Base-by-base conservation (phyloP, 1,140 invertebrate genomes). In the Plutomurus gul region DNA sequence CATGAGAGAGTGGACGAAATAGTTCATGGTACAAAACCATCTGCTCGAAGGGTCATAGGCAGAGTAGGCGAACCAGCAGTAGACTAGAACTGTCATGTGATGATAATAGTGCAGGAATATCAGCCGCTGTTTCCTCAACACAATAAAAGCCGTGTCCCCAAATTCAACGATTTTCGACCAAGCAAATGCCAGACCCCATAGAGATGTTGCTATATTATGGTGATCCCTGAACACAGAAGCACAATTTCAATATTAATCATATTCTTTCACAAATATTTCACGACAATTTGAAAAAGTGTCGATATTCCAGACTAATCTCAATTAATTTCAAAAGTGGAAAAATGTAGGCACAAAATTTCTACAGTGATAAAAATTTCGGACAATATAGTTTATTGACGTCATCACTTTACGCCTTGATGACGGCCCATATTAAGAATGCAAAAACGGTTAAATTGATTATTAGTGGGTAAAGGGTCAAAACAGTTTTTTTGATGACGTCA, bases 51-150 rank as follows among this genome's bases (percentile, higher is more conserved):
- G 93, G 11, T 96, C 97, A 88, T 97, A 96, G 43, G 75, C 70
- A n/a, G 72, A 93, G 87, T 98, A 99, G 4, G 94, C 96, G 88
- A 97, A 99, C 97, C 97, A 99, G 3, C 94, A 94, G 88, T 99
- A 99, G 25, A 98, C 90, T 27, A 99, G 90, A 22, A 95, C 93
- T 1, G 93, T 95, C 84, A 94, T 94, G 86, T 95, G 93, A 84
- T 95, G 93, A 85, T 95, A 95, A 78, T 81, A 83, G 39, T 90
- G 90, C 7, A 90, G 86, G 80, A 91, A 90, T 46, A 90, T 90
- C 1, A 91, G 85, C 10, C 88, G 88, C 82, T 90, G 89, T 83
- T 91, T 91, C 20, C 90, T 83, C 11, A 91, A 85, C 11, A 90
- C 87, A 36, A 91, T 88, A 85, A 91, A 83, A 22, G 78, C 78